These are phyloP conservation scores for Balaenoptera acutorostrata DNA, from an alignment of 2,113 vertebrate species.

Conservation along the genomic window DNA sequence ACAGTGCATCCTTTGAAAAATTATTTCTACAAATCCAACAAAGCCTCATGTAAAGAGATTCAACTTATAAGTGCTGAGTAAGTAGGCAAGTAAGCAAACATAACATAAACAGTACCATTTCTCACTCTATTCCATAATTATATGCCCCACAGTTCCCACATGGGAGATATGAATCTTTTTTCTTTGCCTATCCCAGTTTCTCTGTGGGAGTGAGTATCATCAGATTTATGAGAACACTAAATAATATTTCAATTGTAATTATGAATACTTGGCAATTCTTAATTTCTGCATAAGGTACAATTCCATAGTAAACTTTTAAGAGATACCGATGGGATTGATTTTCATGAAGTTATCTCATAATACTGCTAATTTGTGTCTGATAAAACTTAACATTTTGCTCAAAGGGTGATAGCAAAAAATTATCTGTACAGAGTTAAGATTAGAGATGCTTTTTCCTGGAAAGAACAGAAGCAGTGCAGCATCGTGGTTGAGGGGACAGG, in stretches of 20 bases:
- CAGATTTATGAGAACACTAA: not conserved
- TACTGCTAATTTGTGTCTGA: not conserved
- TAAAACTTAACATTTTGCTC: not conserved
- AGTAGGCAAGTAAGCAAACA: not conserved
- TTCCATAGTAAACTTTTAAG: not conserved
- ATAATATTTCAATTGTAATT: not conserved
- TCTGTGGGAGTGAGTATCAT: not conserved
- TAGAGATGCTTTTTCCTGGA: not conserved
- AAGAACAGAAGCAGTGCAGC: not conserved
- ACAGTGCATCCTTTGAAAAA: not conserved
- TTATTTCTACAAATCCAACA: not conserved
- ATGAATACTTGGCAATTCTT: not conserved
- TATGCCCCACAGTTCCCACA: not conserved
- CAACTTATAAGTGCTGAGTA: not conserved
- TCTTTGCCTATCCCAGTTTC: not conserved
- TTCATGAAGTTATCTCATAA: not conserved
- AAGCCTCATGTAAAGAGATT: not conserved
- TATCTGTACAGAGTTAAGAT: not conserved
- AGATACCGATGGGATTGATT: not conserved
- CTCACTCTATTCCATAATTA: not conserved
- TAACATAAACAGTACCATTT: not conserved
- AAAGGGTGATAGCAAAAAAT: not conserved
- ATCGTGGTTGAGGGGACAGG: fast-evolving
- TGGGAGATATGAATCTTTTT: not conserved
- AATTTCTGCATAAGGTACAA: not conserved